Evolutionary conservation across 1,140 invertebrate species (phyloP), one percentile per base, ranked within the genome.

Genomic region (Sitobion miscanthi): DNA sequence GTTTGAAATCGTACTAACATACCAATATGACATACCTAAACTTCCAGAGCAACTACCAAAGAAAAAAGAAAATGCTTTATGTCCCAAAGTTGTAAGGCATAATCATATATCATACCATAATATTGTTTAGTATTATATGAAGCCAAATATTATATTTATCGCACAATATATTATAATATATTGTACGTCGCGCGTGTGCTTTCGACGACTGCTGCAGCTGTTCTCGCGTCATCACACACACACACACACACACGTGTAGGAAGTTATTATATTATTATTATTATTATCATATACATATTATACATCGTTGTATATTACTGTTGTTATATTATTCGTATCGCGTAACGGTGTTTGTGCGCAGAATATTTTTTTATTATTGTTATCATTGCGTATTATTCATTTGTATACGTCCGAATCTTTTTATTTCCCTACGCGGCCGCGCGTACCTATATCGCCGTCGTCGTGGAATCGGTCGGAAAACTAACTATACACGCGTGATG

Each of bases 281-380:
- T 83, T 23, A 83, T 83, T 21, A 82, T 82, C n/a, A 9, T 47
- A 47, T 47, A 47, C 9, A 77, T 82, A 35, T 35, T 35, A 38
- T 38, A 83, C 35, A 42, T 83, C 21, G 23, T 83, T 20, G 38
- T 20, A 17, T 83, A 83, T 77, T 83, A 83, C 38, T 83, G 82
- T 42, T 85, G 83, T 86, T 47, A 86, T 86, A 86, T 47, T 77
- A 86, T 86, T 85, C 85, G 85, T 86, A 47, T 85, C 85, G 85
- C 85, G 23, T 86, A 87, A 87, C 86, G 86, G 86, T 87, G 86
- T 87, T 86, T 86, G 14, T 86, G 45, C 14, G 30, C 62, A 17
- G 45, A 86, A 45, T 47, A 86, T 86, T 86, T n/a, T 83, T 85
- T 45, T 45, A 85, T 85, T 85, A 85, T 85, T 85, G 21, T 42